Base-by-base conservation (phyloP, 2,797 vertebrate species). In the Gymnocypris eckloni region DNA sequence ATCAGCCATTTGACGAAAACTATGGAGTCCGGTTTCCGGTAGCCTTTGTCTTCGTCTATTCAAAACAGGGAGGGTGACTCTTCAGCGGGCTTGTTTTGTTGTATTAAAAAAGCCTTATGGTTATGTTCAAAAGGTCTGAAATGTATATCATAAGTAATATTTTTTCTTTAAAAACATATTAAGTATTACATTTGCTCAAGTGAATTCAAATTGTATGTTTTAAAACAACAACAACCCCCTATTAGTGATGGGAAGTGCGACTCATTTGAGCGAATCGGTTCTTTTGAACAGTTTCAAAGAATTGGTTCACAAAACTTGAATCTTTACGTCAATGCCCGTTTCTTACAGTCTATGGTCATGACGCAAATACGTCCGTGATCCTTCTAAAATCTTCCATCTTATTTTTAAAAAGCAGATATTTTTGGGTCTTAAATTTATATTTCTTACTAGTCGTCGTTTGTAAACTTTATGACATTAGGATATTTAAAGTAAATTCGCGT, bases 1-100 rank as follows among this genome's bases (percentile, higher is more conserved):
- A 83, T 70, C 86, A 82, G 76, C 85, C 86, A 85, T 89, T 89
- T 67, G 78, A 75, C 56, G 84, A 82, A 86, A 86, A 84, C 81
- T 64, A 25, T 28, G 77, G 66, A 25, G 83, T 76, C 80, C 76
- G 79, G 86, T 75, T 89, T 90, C 89, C 89, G 88, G 88, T 81
- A 73, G 86, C 86, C 77, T 88, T 86, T 81, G 85, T 87, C 78
- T 86, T 79, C 78, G 12, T 80, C 84, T 77, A 80, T 85, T 87
- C 69, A 82, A 87, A 87, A 81, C 56, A 16, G 56, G 67, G 81
- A 59, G 81, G 59, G 56, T 18, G 39, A 11, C 9, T 4, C 3
- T 43, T 12, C 15, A 20, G 52, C 13, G 22, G 39, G 6, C 6
- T 3, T 12, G 16, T 41, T 61, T 43, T 59, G 69, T 52, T 37